Conservation (phyloP, 2,888 invertebrate genomes). For the Nysson spinosus region DNA sequence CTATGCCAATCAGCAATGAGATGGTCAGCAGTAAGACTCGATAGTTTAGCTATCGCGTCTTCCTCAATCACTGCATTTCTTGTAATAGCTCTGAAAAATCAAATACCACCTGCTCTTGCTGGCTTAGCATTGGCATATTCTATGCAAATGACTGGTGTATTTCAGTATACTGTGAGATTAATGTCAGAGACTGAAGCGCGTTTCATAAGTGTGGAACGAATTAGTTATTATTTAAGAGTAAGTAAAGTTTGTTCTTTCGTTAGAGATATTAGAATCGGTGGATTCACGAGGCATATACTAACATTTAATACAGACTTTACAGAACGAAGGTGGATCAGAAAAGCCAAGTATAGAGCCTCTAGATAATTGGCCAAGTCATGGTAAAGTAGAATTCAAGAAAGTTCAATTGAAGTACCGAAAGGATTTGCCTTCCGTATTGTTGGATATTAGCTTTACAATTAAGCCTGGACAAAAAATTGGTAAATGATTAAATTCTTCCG, state of each 20-base stretch:
- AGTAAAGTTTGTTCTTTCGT: slow-evolving; percentile 5
- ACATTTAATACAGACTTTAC: slow-evolving; percentile 55
- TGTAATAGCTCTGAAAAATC: slow-evolving; percentile 77
- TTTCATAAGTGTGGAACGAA: slow-evolving; percentile 79
- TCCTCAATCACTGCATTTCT: slow-evolving; percentile 78
- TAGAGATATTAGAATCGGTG: slow-evolving; percentile 2
- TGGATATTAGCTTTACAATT: slow-evolving; percentile 79
- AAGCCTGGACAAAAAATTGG: slow-evolving; percentile 81
- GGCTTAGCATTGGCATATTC: slow-evolving; percentile 82
- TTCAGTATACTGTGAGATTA: slow-evolving; percentile 79
- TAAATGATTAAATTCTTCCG: slow-evolving; percentile 36
- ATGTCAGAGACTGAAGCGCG: slow-evolving; percentile 78
- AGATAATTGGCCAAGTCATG: slow-evolving; percentile 78
- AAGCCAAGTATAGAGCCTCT: slow-evolving; percentile 59
- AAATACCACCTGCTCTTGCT: slow-evolving; percentile 79
- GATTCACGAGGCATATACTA: slow-evolving; percentile 7
- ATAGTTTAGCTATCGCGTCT: slow-evolving; percentile 72
- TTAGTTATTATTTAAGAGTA: slow-evolving; percentile 72
- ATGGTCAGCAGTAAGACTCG: slow-evolving; percentile 69
- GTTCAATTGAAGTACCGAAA: slow-evolving; percentile 78
- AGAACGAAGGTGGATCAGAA: slow-evolving; percentile 55
- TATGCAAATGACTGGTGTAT: slow-evolving; percentile 80
- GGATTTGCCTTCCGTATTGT: slow-evolving; percentile 78
- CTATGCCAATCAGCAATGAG: slow-evolving; percentile 78
- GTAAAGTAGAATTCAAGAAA: slow-evolving; percentile 78